These are phyloP conservation scores for Protodeltote pygarga DNA, from an alignment of 2,888 invertebrate species.

Conservation along the genomic window DNA sequence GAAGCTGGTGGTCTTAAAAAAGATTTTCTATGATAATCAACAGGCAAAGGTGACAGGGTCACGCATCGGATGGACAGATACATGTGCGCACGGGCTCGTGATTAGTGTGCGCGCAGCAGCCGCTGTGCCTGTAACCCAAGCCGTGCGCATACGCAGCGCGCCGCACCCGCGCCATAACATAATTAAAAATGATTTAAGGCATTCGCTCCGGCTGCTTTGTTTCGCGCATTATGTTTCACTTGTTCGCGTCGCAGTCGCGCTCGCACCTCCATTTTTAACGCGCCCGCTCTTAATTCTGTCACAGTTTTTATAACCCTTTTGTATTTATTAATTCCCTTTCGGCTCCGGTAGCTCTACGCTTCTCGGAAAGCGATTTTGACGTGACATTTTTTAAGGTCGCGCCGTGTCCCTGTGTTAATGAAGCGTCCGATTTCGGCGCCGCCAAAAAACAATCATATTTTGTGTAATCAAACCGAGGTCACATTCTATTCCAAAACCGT, in stretches of 20 bases:
- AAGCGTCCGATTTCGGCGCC: conserved; percentile 83
- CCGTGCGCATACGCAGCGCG: conserved; percentile 60
- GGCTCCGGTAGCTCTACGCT: conserved; percentile 85
- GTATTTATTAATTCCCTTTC: conserved; percentile 84
- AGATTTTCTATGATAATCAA: conserved; percentile 36
- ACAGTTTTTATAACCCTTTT: conserved; percentile 86
- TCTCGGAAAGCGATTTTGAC: conserved; percentile 84
- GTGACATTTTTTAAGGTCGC: conserved; percentile 82
- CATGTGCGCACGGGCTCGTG: conserved; percentile 50
- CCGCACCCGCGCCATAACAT: conserved; percentile 83
- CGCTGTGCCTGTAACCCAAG: conserved; percentile 71
- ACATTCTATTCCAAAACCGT: conserved; percentile 53
- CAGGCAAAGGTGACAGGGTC: conserved; percentile 56
- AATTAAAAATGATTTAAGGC: conserved; percentile 87
- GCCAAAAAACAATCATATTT: conserved; percentile 65
- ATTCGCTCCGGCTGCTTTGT: conserved; percentile 87
- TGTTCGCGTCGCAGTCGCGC: conserved; percentile 81
- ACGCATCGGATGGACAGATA: conserved; percentile 62
- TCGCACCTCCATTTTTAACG: conserved; percentile 79
- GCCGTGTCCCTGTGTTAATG: conserved; percentile 80
- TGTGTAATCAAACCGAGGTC: conserved; percentile 67
- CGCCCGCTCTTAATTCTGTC: conserved; percentile 86
- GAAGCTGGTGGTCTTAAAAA: conserved; percentile 14
- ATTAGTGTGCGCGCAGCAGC: conserved; percentile 55
- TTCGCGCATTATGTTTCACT: conserved; percentile 87